phyloP scores from a whole-genome alignment of 2,113 vertebrate species.

The Budorcas taxicolor region DNA sequence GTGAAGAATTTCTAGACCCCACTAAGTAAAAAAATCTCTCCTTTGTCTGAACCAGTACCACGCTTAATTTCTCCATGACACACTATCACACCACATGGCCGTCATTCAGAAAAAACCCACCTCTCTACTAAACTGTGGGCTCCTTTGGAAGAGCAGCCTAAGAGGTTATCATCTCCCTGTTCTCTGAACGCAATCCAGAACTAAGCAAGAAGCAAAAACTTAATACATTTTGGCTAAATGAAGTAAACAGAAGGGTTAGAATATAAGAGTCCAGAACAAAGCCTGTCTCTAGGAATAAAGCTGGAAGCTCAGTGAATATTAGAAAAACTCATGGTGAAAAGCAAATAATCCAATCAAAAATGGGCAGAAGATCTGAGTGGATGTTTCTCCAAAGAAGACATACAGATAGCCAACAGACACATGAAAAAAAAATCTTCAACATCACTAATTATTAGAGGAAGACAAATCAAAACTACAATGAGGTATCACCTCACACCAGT shows the following conservation, averaged over 20 bases:
- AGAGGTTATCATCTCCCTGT: background rate
- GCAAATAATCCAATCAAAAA: background rate
- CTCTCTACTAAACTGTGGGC: background rate
- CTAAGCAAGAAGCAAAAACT: background rate
- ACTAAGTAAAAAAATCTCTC: background rate
- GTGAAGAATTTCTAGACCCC: background rate
- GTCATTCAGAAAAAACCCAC: background rate
- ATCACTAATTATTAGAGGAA: background rate
- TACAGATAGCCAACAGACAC: background rate
- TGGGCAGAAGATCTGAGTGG: background rate
- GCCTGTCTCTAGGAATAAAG: background rate
- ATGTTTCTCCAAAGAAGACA: background rate
- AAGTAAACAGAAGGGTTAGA: background rate
- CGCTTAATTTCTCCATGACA: background rate
- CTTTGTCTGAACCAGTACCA: background rate
- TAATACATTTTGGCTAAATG: background rate
- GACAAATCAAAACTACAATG: background rate
- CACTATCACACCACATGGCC: background rate
- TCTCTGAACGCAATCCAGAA: background rate
- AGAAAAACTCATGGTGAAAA: background rate
- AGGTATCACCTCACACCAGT: background rate
- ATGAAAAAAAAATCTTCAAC: background rate
- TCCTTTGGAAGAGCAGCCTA: background rate
- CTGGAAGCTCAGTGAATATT: background rate
- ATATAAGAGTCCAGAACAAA: background rate